phyloP scores from a whole-genome alignment of 1,140 invertebrate genomes.

The Musca domestica region DNA sequence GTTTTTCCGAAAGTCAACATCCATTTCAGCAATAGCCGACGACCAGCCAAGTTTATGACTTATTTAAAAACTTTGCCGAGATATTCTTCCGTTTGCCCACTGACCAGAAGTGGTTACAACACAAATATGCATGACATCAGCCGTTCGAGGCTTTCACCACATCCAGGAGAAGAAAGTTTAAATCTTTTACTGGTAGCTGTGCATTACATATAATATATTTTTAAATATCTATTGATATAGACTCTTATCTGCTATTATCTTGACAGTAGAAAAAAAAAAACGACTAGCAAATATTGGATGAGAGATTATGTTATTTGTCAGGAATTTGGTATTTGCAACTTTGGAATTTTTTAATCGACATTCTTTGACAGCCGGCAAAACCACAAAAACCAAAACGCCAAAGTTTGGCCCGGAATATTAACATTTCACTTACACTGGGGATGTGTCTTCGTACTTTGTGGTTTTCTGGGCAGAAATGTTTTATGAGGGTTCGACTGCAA shows the following conservation, averaged over 20 bases:
- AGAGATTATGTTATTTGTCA: conserved; percentile 4
- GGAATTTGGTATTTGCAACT: background rate
- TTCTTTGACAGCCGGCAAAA: background rate
- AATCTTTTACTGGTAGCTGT: too few relatives aligned
- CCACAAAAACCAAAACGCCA: background rate
- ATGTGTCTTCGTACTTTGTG: background rate
- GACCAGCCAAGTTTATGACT: conserved; percentile 3
- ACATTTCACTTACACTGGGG: conserved; percentile 2
- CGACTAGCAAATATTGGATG: background rate
- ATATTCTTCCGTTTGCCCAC: too few relatives aligned
- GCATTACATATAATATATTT: too few relatives aligned
- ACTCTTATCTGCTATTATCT: too few relatives aligned
- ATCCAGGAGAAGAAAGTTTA: too few relatives aligned
- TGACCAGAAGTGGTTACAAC: too few relatives aligned
- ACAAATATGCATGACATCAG: too few relatives aligned
- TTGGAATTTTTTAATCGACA: conserved; percentile 18
- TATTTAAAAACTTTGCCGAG: background rate
- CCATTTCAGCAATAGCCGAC: background rate
- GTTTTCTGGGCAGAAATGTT: too few relatives aligned
- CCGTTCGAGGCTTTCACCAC: too few relatives aligned
- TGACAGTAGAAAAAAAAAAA: too few relatives aligned
- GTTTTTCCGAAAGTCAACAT: background rate
- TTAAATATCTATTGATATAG: too few relatives aligned
- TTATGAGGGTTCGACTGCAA: too few relatives aligned
- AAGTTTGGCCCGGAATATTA: background rate